Conservation (phyloP, 2,113 vertebrate species). For the Dromas ardeola region DNA sequence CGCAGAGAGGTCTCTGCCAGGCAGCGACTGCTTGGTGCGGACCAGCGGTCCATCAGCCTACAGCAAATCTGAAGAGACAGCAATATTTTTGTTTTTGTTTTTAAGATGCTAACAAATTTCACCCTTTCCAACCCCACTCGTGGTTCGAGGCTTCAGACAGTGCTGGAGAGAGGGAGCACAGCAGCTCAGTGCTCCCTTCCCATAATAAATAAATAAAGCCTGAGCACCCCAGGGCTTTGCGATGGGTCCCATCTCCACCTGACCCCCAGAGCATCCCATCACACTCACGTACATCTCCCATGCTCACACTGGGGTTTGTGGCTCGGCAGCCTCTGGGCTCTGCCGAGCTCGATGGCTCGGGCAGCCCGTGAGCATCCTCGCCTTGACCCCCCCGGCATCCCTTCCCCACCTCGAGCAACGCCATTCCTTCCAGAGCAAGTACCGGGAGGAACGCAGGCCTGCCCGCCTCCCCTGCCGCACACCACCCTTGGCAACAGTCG, state of each 20-base stretch:
- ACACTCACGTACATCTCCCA: no score
- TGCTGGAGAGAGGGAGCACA: neutral
- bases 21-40: neutral
- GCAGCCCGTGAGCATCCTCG: fast-evolving
- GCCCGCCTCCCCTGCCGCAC: neutral
- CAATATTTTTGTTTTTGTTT: neutral
- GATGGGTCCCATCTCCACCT: neutral
- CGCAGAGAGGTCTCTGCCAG: neutral
- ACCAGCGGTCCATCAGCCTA: conserved; percentile 2
- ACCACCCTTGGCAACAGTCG: fast-evolving
- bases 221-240: neutral
- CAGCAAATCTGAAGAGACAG: conserved; percentile 29
- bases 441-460: fast-evolving
- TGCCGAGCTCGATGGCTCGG: fast-evolving
- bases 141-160: neutral
- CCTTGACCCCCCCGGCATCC: no score
- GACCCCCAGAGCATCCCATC: neutral
- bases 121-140: neutral
- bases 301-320: fast-evolving
- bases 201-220: neutral
- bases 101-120: neutral
- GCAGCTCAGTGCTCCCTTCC: neutral
- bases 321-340: neutral
- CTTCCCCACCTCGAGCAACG: neutral
- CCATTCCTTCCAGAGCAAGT: neutral